Base-by-base conservation (phyloP, 2,113 vertebrate species). In the Apteryx mantelli region DNA sequence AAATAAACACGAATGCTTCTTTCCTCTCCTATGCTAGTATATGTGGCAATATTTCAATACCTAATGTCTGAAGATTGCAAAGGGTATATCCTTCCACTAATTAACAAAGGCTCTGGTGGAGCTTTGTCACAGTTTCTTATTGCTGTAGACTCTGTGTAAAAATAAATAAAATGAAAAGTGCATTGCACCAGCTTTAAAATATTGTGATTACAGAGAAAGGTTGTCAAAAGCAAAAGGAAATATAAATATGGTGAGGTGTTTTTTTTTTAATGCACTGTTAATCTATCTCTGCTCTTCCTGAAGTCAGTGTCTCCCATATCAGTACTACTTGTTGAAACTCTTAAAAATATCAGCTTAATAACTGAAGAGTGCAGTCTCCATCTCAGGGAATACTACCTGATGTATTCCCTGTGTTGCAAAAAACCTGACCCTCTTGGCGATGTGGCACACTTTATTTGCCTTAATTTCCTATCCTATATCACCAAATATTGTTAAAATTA, bases 391-490 rank as follows among this genome's bases (percentile, higher is more conserved):
- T 38, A 20, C 25, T 66, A 34, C 17, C 32, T 66, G 19, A 24
- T 8, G 8, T 21, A 18, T 71, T 32, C 6, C 15, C 15, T 9
- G 3, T 16, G 36, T 26, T 24, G 25, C 24, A 68, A 25, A 81
- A 66, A 34, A 60, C 50, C 20, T 10, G 22, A 20, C n/a, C 42
- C 44, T 42, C 0, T 13, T 14, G 55, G 25, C 14, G 44, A 30
- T 14, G 30, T 34, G 34, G 44, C 22, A 15, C 3, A 2, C 20
- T 87, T 30, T 42, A 13, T 65, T 61, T 46, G 22, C 11, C 19
- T 0, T 4, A 13, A 28, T 34, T 76, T 75, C 19, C 46, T 25
- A 0, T 75, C 19, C 46, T 25, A 0, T 25, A 5, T 11, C 17
- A 8, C 28, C 7, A 19, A 26, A 12, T 10, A 48, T 1, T 0